Base-by-base conservation (phyloP, 35 echinoderm and acorn worm species). In the Heliocidaris erythrogramma region DNA sequence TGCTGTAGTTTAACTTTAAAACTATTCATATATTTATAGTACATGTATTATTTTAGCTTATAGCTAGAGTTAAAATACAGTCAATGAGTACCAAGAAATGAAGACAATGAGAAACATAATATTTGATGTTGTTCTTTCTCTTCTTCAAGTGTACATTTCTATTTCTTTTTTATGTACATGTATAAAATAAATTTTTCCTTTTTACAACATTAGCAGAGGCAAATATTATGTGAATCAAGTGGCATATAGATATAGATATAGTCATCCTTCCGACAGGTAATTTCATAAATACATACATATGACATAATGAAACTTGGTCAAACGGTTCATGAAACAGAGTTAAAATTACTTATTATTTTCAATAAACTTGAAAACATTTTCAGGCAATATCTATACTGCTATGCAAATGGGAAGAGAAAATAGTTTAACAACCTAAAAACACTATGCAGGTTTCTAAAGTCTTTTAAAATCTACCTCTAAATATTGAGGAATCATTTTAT, bases 201-300 rank as follows among this genome's bases (percentile, higher is more conserved):
- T 78, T 78, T 78, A 78, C 65, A 78, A 78, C 27, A 78, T 78
- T 78, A 78, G 65, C 65, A 78, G 65, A 78, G 65, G 65, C 65
- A 78, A 78, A 78, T 7, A 78, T 78, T n/a, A 78, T n/a, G 65
- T 27, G 65, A 78, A 78, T 78, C 65, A 2, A 21, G 27, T 27
- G 27, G 21, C 65, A 78, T 78, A 78, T 78, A 78, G 18, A 78
- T 42, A 42, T n/a, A n/a, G n/a, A n/a, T 78, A 78, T n/a, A 6
- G 65, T 78, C 65, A 78, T 78, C 27, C 27, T 78, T 78, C 17
- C 21, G 65, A 78, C 65, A n/a, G 65, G 21, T 4, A 0, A 78
- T 78, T 78, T 78, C 65, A 78, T 27, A 78, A 78, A 78, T 78
- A 78, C 65, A 69, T 69, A 69, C 17, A 78, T 27, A 24, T 78